phyloP scores from a whole-genome alignment of 2,113 vertebrate genomes.

The Podarcis muralis region DNA sequence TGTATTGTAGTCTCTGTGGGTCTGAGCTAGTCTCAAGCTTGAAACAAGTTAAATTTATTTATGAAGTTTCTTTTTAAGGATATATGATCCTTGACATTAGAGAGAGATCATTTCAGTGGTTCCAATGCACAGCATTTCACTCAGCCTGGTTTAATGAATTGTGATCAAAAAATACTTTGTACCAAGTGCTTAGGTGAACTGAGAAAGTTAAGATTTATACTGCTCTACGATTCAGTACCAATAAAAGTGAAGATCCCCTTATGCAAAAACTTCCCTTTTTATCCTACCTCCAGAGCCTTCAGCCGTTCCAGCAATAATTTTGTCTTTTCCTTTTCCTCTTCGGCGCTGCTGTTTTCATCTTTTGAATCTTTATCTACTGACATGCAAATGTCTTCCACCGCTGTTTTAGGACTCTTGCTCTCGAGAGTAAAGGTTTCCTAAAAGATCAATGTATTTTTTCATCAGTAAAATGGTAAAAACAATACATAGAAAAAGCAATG shows the following conservation, averaged over 20 bases:
- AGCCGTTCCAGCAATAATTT: constrained; percentile 83
- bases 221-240: constrained; percentile 38
- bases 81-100: constrained; percentile 20
- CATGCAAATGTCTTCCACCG: constrained; percentile 63
- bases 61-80: constrained; percentile 38
- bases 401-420: constrained; percentile 75
- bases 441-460: constrained; percentile 42
- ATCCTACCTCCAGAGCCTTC: constrained; percentile 88
- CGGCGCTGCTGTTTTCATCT: constrained; percentile 72
- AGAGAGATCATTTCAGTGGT: constrained; percentile 34
- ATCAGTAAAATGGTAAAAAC: constrained; percentile 51
- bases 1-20: constrained; percentile 12
- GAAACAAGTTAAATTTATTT: constrained; percentile 50
- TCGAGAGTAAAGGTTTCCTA: constrained; percentile 88
- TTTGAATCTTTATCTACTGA: constrained; percentile 68
- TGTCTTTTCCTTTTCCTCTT: constrained; percentile 81
- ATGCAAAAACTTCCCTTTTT: background rate
- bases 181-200: constrained; percentile 35
- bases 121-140: constrained; percentile 23
- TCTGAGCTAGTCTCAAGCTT: constrained; percentile 16
- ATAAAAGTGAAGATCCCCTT: constrained; percentile 43
- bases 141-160: constrained; percentile 49
- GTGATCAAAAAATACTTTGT: constrained; percentile 25
- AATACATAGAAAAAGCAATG: constrained; percentile 8
- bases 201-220: constrained; percentile 58